phyloP scores from a whole-genome alignment of 2,113 vertebrate species.

The Petroica traversi region DNA sequence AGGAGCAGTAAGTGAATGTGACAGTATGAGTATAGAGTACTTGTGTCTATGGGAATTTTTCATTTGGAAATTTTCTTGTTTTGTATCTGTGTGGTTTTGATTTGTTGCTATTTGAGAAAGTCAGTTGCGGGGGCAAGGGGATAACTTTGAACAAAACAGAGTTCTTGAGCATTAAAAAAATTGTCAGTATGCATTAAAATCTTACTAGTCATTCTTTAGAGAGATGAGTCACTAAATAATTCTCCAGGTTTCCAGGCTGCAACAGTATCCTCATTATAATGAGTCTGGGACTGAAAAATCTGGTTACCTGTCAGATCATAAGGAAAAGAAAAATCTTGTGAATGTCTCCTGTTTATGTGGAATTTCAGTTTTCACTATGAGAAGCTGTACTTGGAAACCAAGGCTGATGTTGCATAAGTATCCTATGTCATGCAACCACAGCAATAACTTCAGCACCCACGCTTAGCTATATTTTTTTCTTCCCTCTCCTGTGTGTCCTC shows the following conservation, averaged over 20 bases:
- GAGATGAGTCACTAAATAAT: neutral
- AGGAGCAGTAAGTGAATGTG: neutral
- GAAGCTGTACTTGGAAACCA: neutral
- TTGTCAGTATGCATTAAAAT: neutral
- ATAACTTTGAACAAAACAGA: neutral
- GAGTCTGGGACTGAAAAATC: neutral
- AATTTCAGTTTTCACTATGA: neutral
- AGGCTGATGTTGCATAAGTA: neutral
- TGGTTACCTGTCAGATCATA: neutral
- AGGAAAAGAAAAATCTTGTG: neutral
- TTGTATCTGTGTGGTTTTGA: neutral
- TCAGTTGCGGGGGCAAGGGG: neutral
- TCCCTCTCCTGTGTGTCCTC: neutral
- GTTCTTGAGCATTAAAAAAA: neutral
- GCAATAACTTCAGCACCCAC: neutral
- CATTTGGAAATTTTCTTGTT: neutral
- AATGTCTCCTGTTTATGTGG: neutral
- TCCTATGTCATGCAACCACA: neutral
- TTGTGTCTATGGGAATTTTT: neutral
- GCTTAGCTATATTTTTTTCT: neutral
- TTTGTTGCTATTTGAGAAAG: neutral
- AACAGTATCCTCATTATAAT: neutral
- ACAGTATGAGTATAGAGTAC: neutral
- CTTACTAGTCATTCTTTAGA: neutral
- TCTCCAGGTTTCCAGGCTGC: neutral